Evolutionary conservation across 2,888 invertebrate species (phyloP).

Genomic region (Lobophora halterata): DNA sequence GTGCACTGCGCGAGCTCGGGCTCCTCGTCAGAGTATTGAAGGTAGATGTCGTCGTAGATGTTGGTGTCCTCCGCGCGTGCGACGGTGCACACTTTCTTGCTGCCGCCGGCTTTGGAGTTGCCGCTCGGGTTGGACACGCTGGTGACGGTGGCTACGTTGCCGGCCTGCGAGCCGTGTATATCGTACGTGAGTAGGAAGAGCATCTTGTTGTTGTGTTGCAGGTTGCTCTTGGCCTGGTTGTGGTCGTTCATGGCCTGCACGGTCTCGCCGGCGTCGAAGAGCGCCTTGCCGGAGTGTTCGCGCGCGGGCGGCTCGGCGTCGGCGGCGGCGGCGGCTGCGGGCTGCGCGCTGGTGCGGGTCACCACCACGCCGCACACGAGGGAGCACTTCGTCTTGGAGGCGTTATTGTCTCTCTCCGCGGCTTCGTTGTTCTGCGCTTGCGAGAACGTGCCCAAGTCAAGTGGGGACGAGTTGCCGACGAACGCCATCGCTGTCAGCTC

Average conservation of each 20-base stretch:
- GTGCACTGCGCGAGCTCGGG: conserved; percentile 77
- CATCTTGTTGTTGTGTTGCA: conserved; percentile 62
- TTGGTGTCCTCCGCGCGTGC: conserved; percentile 61
- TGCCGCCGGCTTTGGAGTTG: conserved; percentile 75
- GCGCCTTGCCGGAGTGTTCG: conserved; percentile 59
- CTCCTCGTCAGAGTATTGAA: conserved; percentile 82
- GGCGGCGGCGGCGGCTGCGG: conserved; percentile 62
- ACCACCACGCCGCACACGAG: conserved; percentile 67
- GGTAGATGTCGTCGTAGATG: conserved; percentile 73
- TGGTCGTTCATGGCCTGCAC: conserved; percentile 90
- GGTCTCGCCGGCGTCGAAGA: conserved; percentile 64
- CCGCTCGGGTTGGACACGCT: conserved; percentile 69
- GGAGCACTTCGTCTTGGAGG: conserved; percentile 61
- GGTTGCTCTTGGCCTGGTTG: conserved; percentile 83
- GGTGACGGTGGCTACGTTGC: conserved; percentile 68
- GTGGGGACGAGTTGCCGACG: conserved; percentile 64
- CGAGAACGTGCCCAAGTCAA: conserved; percentile 36
- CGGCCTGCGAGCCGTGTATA: conserved; percentile 82
- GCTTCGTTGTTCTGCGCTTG: conserved; percentile 50
- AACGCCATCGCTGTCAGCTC: conserved; percentile 74
- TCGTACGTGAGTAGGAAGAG: conserved; percentile 85
- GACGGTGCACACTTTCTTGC: conserved; percentile 72
- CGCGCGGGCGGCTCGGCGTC: conserved; percentile 62
- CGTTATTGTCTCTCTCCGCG: conserved; percentile 58
- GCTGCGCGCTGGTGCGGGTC: conserved; percentile 52